phyloP scores from a whole-genome alignment of 2,797 vertebrate genomes.

The Antrozous pallidus region DNA sequence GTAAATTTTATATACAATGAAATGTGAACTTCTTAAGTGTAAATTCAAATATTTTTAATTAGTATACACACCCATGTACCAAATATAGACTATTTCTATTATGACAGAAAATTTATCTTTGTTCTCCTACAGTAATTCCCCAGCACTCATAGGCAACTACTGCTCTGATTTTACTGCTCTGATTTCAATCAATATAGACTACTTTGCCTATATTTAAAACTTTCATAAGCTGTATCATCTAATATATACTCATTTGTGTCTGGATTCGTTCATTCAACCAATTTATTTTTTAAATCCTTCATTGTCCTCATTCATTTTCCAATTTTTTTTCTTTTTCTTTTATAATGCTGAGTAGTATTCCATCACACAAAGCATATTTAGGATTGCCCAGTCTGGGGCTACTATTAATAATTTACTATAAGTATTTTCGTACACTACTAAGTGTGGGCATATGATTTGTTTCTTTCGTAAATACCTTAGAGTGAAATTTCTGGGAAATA shows the following conservation, averaged over 20 bases:
- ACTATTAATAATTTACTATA: not conserved
- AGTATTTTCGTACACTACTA: not conserved
- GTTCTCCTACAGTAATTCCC: not conserved
- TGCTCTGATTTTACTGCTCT: not conserved
- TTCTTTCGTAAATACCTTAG: not conserved
- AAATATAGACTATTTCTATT: not conserved
- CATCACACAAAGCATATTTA: not conserved
- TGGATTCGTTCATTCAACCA: not conserved
- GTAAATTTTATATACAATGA: not conserved
- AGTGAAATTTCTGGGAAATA: not conserved
- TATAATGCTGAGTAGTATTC: not conserved
- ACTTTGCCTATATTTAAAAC: not conserved
- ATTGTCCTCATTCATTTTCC: not conserved
- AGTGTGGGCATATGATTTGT: not conserved
- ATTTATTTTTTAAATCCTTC: not conserved
- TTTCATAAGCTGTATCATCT: not conserved
- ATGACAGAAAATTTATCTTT: not conserved
- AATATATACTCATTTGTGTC: not conserved
- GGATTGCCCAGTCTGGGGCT: not conserved
- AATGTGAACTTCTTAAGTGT: not conserved
- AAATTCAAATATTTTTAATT: not conserved
- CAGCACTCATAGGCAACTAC: not conserved
- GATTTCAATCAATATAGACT: not conserved
- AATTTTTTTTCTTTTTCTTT: not conserved
- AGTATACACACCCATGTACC: not conserved